Percentiles rank a stretch among this genome's conserved stretches.
Evolutionary conservation across 2,797 vertebrate species (phyloP).

Genomic region (Argentina silus): DNA sequence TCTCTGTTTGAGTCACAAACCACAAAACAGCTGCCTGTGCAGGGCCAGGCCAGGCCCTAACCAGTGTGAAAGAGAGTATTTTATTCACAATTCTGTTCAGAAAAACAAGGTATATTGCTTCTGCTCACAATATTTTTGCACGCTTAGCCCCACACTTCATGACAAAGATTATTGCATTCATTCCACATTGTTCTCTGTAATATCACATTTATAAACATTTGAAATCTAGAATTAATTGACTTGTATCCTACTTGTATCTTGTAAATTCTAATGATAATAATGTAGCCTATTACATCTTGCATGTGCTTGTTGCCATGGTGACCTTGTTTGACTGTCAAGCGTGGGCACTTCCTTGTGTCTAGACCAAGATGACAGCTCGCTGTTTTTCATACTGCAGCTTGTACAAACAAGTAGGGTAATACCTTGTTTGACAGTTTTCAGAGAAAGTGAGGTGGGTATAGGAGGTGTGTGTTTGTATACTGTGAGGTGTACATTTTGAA

Average conservation of each 20-base stretch:
- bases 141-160: neutral
- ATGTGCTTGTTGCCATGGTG: neutral
- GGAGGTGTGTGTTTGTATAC: neutral
- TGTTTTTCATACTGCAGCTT: neutral
- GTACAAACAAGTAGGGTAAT: too few relatives aligned
- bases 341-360: neutral
- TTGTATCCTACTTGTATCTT: neutral
- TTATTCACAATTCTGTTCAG: neutral
- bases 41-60: slow-evolving; percentile 13
- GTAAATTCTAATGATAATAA: neutral
- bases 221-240: too few relatives aligned
- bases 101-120: neutral
- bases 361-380: neutral
- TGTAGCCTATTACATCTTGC: neutral
- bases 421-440: too few relatives aligned
- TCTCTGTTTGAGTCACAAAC: slow-evolving; percentile 18
- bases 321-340: neutral
- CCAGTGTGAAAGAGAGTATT: neutral
- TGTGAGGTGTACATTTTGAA: too few relatives aligned
- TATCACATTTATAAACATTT: too few relatives aligned
- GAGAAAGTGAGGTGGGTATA: neutral
- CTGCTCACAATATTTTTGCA: neutral
- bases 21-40: slow-evolving; percentile 16
- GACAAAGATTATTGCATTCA: neutral
- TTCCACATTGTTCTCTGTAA: neutral